Base-by-base conservation (phyloP, 1,140 invertebrate species). In the Liolophura sinensis region DNA sequence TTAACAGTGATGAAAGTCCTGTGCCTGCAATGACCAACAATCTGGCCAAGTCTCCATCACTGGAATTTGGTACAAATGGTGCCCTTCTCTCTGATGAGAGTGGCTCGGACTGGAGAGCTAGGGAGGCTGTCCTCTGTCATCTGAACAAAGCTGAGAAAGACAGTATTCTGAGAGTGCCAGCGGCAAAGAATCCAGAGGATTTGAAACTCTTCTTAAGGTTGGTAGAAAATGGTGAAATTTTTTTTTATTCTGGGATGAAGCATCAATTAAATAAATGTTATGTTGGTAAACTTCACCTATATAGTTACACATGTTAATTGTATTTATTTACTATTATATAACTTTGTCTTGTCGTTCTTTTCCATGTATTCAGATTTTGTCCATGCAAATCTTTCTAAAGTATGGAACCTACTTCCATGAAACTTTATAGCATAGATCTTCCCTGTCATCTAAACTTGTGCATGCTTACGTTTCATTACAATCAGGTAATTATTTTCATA, bases 161-260 rank as follows among this genome's bases (percentile, higher is more conserved):
- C 12, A 88, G 88, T 18, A 86, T 93, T 14, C 83, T 91, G 52
- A 87, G 86, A 65, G 88, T 92, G 68, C 90, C 90, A 16, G 90
- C 91, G 14, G 87, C 90, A 1, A 86, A 87, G 22, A 90, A 89
- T 73, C 87, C 89, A 0, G 92, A 95, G 64, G 93, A 95, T 80
- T 86, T 94, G 48, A 89, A 90, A 75, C 85, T 95, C 49, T 88
- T 96, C 52, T 90, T 77, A 20, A 82, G 79, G 77, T 85, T 75
- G 68, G 62, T 25, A 52, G 12, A 51, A 18, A 46, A 5, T 24
- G 40, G 14, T 12, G 7, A n/a, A 16, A 18, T 22, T 57, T 1
- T 22, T 3, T 11, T 7, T 58, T 5, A 24, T 16, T 59, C 15
- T 54, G 9, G 9, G 9, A n/a, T 54, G 9, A 20, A 11, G 9